Evolutionary conservation across 1,140 invertebrate species (phyloP).

Genomic region (Caenorhabditis briggsae): DNA sequence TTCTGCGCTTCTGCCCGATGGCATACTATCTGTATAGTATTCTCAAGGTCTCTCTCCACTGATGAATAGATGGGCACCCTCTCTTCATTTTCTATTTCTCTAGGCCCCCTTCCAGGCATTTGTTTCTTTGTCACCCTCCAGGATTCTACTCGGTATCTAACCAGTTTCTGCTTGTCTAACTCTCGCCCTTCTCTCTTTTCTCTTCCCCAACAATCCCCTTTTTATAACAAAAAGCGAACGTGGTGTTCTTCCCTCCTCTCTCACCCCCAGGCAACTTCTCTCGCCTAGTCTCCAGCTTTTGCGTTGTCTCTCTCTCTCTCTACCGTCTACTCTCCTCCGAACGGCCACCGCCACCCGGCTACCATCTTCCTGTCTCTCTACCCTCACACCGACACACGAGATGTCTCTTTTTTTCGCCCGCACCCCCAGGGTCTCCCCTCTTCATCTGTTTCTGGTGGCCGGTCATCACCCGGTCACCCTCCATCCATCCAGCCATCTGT

Average conservation of each 20-base stretch:
- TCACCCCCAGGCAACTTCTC: not conserved
- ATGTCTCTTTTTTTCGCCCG: constrained; percentile 55
- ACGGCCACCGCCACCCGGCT: not conserved
- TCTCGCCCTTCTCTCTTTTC: constrained; percentile 4
- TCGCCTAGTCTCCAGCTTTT: not conserved
- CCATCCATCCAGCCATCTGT: constrained; percentile 3
- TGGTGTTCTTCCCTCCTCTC: constrained; percentile 4
- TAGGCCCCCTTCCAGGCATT: not conserved
- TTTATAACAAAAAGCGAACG: constrained; percentile 50
- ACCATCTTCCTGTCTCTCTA: not conserved
- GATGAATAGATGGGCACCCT: constrained; percentile 24
- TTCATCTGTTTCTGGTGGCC: not conserved
- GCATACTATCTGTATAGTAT: constrained; percentile 18
- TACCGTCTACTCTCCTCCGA: not conserved
- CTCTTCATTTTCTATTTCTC: too few species aligned
- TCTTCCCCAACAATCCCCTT: not conserved
- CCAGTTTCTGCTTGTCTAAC: constrained; percentile 7
- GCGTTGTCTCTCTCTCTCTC: not conserved
- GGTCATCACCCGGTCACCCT: not conserved
- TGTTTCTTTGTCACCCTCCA: not conserved
- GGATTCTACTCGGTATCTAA: constrained; percentile 1
- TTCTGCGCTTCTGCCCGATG: not conserved
- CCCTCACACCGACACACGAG: constrained; percentile 21
- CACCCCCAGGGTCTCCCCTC: constrained; percentile 3
- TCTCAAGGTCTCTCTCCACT: constrained; percentile 10